Evolutionary conservation across 1,140 invertebrate species (phyloP), one percentile per base, ranked within the genome.

Genomic region (Antheraea pernyi): DNA sequence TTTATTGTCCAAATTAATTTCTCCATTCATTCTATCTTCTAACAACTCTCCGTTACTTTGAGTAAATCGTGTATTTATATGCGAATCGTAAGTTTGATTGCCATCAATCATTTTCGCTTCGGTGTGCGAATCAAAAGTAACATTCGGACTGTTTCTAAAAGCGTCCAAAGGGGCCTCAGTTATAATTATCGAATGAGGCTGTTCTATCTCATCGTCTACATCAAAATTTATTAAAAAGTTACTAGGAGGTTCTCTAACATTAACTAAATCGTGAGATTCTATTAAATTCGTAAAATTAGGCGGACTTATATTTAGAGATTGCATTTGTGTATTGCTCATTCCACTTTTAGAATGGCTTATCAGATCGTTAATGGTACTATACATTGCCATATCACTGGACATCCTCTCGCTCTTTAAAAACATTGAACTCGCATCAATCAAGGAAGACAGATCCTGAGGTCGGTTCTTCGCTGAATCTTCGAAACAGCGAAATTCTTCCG

Each of bases 151-250:
- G 36, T 80, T 74, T 73, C 81, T 86, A 61, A 75, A 69, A 7
- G 78, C 60, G 61, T 83, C 69, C 67, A 86, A 72, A 18, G 82
- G 80, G 67, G 79, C 83, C 67, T 89, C 88, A 13, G 88, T 90
- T 46, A 91, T 84, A 9, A 91, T 91, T 60, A 91, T 90, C 19
- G 89, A 91, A 77, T 91, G 89, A 7, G 89, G 89, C 67, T 91
- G 89, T 66, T 91, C 89, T 11, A 76, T 89, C 75, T 91, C 89
- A 65, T 90, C 88, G 59, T 90, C 89, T 19, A 74, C 64, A 68
- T 88, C 82, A 63, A 86, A 78, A 76, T 87, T 82, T 10, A 83
- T 79, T 69, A 86, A 76, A 72, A 77, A 84, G 68, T 79, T 68
- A 72, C 79, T 81, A 65, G 78, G 73, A 22, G 82, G 74, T 70